A percentile compares a stretch with the other conserved stretches of the same genome.
These are phyloP conservation scores for Parapristionchus giblindavisi DNA, from an alignment of 2,888 invertebrate genomes.

Conservation along the genomic window DNA sequence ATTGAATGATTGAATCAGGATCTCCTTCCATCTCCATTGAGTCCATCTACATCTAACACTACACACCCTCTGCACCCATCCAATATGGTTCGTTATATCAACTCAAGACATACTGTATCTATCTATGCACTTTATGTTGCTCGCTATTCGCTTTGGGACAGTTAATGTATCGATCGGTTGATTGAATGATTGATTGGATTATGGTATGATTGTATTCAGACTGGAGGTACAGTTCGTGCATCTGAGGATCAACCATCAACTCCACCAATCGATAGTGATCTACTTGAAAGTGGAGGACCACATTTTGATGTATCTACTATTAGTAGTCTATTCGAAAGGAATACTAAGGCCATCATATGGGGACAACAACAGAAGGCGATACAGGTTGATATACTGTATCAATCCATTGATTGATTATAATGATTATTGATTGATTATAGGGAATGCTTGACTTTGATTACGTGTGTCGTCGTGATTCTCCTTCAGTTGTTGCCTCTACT, in stretches of 20 bases:
- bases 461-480: conserved; percentile 86
- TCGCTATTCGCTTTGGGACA: too few species aligned
- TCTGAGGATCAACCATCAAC: conserved; percentile 14
- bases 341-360: conserved; percentile 85
- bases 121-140: too few species aligned
- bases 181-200: too few species aligned
- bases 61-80: too few species aligned
- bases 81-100: too few species aligned
- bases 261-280: conserved; percentile 33
- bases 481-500: conserved; percentile 89
- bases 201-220: conserved; percentile 20
- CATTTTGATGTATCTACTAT: conserved; percentile 5
- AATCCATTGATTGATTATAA: neutral
- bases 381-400: conserved; percentile 43
- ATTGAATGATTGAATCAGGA: too few species aligned
- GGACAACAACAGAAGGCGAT: conserved; percentile 98
- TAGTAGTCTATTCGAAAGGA: conserved; percentile 55
- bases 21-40: too few species aligned
- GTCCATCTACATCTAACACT: too few species aligned
- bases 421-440: conserved; percentile 72
- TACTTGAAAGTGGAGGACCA: conserved; percentile 11
- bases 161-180: too few species aligned
- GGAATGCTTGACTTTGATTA: conserved; percentile 96
- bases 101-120: too few species aligned
- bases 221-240: conserved; percentile 36